These are phyloP conservation scores for Macrotrachela quadricornifera DNA, from an alignment of 1,140 invertebrate species.

Conservation along the genomic window DNA sequence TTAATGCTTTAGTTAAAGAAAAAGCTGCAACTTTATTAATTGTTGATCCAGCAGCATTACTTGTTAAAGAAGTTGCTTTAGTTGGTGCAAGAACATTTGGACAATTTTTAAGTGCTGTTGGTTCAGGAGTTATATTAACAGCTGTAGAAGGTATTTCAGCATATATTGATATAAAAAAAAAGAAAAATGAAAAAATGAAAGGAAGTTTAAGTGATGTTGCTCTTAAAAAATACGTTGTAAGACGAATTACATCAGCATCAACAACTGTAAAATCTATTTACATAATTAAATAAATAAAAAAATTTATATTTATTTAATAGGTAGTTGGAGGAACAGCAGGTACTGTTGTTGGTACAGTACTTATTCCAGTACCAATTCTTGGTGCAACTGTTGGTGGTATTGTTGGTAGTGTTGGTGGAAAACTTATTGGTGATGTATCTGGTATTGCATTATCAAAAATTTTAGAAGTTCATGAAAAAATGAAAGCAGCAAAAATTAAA, in stretches of 20 bases:
- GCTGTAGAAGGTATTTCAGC: neutral
- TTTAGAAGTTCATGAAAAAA: no score
- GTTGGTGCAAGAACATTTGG: neutral
- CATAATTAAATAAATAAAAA: neutral
- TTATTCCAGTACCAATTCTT: slow-evolving; percentile 1
- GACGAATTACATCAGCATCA: neutral
- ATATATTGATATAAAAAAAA: neutral
- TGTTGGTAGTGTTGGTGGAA: neutral
- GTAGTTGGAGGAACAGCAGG: neutral
- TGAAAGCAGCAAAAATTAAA: no score
- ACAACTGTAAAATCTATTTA: neutral
- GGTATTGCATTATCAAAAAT: no score
- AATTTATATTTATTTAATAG: neutral
- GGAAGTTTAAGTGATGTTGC: neutral
- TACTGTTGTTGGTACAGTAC: neutral
- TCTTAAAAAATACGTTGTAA: neutral
- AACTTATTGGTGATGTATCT: neutral
- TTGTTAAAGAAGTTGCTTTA: neutral
- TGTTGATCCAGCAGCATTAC: neutral
- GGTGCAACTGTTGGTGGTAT: neutral
- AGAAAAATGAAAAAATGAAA: neutral
- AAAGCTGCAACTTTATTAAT: neutral
- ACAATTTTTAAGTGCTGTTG: neutral
- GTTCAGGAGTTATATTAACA: neutral
- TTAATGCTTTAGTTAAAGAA: neutral